Evolutionary conservation across 2,113 vertebrate species (phyloP), one percentile per base, ranked within the genome.

Genomic region (Mola mola): DNA sequence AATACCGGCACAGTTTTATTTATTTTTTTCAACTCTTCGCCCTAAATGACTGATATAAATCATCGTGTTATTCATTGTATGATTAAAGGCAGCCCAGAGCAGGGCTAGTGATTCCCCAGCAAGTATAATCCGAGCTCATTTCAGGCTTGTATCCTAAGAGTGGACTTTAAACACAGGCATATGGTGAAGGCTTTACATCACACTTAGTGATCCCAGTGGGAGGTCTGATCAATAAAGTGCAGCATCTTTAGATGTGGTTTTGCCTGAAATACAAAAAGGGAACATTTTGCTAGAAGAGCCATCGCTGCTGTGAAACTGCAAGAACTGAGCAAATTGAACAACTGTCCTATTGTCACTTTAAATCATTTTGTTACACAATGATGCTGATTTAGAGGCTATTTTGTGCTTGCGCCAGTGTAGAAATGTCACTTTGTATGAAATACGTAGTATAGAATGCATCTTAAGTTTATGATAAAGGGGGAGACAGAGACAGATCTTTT

Each of bases 71-170:
- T 72, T 77, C 74, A 72, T 51, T 62, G 56, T 43, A 61, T 75
- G 65, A 79, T 69, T 75, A 72, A 82, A 82, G 58, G 72, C 73
- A 71, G 72, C 40, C 22, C 28, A 57, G 53, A 79, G 50, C 62
- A 46, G 64, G 61, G 70, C 66, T 46, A 78, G 69, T 41, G 48
- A 64, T 72, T 81, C 70, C 73, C 84, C 34, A 51, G 66, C 66
- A 61, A 82, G 57, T 64, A 53, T 81, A 86, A 87, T 88, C 83
- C 83, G 76, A 67, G 81, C 85, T 83, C 75, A 88, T 90, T 89
- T 82, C 69, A 81, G 80, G 84, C 63, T 84, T 84, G 82, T 75
- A 70, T 70, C 78, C 64, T 79, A 61, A 84, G 47, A 63, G 51
- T 63, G 75, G 60, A 67, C 70, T 85, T 83, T 90, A 80, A 83